Conservation (phyloP, 2,797 vertebrate genomes). For the Manis crassicaudata region DNA sequence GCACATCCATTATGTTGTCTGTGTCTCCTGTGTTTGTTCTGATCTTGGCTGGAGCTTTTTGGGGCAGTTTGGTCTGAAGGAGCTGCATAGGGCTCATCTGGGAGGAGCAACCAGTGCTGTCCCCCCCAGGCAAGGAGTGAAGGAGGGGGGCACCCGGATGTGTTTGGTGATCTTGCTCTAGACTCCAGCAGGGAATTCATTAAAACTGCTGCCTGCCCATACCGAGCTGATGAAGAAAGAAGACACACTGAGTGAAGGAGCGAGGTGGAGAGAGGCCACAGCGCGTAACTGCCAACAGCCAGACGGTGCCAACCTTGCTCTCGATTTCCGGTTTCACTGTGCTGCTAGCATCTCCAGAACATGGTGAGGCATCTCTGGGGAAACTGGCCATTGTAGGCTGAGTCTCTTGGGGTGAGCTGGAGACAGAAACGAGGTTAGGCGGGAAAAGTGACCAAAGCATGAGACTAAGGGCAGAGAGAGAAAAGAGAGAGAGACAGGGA, state of each 20-base stretch:
- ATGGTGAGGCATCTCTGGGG: too few relatives aligned
- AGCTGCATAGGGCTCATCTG: accelerated
- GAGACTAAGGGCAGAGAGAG: neutral
- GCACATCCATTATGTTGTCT: accelerated
- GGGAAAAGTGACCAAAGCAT: neutral
- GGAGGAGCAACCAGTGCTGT: neutral
- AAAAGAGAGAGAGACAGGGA: neutral
- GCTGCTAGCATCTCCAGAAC: neutral
- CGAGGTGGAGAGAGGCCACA: accelerated
- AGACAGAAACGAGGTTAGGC: neutral
- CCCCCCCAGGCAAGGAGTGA: neutral
- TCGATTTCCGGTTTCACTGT: accelerated
- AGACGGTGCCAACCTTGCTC: neutral
- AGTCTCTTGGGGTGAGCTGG: neutral
- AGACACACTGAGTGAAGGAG: accelerated
- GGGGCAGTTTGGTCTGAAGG: neutral
- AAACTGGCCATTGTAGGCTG: neutral
- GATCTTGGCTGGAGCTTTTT: accelerated
- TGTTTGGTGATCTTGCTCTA: neutral
- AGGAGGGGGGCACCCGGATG: accelerated
- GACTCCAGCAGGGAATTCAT: neutral
- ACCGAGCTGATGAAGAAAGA: neutral
- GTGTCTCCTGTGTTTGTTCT: neutral
- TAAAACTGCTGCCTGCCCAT: neutral
- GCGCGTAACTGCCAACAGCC: accelerated